Evolutionary conservation across 2,797 vertebrate species (phyloP).

Genomic region (Synaphobranchus kaupii): DNA sequence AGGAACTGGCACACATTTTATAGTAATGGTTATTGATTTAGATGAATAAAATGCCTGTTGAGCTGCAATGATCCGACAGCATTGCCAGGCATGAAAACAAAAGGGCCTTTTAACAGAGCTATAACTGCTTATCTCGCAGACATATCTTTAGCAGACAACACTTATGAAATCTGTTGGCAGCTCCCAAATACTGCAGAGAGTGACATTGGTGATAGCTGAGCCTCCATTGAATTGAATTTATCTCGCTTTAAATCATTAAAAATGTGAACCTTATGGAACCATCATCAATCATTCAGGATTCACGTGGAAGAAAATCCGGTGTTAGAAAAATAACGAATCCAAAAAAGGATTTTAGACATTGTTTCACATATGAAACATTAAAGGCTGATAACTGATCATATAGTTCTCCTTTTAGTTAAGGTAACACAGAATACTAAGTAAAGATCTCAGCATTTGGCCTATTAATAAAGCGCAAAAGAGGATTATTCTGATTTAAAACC

Average conservation of each 20-base stretch:
- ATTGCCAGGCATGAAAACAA: background rate
- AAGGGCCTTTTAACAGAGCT: background rate
- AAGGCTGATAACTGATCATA: background rate
- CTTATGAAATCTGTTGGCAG: background rate
- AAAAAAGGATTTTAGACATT: background rate
- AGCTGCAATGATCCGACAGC: background rate
- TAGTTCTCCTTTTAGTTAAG: background rate
- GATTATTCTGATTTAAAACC: background rate
- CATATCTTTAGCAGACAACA: background rate
- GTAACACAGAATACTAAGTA: background rate
- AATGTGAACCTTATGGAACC: background rate
- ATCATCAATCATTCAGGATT: background rate
- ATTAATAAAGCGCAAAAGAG: background rate
- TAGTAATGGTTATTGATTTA: background rate
- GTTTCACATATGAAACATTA: background rate
- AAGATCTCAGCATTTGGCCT: background rate
- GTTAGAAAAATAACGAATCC: background rate
- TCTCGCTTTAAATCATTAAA: background rate
- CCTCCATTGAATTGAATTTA: background rate
- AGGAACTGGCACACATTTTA: background rate
- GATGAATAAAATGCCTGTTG: constrained; percentile 9
- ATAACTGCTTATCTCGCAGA: background rate
- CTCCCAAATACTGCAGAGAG: background rate
- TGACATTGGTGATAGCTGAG: background rate
- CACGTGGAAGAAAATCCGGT: background rate